phyloP scores from a whole-genome alignment of 2,113 vertebrate species.

The Mustela lutreola region DNA sequence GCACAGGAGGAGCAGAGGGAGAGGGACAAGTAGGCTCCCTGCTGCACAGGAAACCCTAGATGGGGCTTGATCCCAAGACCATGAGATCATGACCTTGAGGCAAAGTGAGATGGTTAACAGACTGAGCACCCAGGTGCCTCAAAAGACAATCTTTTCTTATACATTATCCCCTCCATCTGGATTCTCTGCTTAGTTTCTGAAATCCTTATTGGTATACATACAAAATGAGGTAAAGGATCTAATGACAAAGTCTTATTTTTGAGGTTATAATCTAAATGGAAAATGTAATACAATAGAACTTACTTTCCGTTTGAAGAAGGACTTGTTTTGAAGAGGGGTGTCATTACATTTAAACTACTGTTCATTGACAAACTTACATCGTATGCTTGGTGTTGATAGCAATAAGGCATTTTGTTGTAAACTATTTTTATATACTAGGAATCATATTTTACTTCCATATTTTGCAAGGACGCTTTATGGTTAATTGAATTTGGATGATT shows the following conservation, averaged over 20 bases:
- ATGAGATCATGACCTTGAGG: not conserved
- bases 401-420: not conserved
- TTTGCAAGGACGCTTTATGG: not conserved
- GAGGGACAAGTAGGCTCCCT: not conserved
- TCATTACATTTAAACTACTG: not conserved
- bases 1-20: not conserved
- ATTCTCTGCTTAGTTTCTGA: not conserved
- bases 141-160: not conserved
- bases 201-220: not conserved
- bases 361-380: not conserved
- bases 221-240: not conserved
- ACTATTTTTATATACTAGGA: not conserved
- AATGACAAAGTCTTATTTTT: not conserved
- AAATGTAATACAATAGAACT: not conserved
- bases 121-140: not conserved
- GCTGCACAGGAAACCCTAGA: not conserved
- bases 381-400: not conserved
- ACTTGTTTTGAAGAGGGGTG: not conserved
- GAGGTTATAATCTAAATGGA: not conserved
- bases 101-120: not conserved
- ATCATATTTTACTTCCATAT: not conserved
- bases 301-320: not conserved
- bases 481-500: not conserved
- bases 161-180: not conserved
- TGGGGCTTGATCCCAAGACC: not conserved